Evolutionary conservation across 2,888 invertebrate species (phyloP).

Genomic region (Synanthedon andrenaeformis): DNA sequence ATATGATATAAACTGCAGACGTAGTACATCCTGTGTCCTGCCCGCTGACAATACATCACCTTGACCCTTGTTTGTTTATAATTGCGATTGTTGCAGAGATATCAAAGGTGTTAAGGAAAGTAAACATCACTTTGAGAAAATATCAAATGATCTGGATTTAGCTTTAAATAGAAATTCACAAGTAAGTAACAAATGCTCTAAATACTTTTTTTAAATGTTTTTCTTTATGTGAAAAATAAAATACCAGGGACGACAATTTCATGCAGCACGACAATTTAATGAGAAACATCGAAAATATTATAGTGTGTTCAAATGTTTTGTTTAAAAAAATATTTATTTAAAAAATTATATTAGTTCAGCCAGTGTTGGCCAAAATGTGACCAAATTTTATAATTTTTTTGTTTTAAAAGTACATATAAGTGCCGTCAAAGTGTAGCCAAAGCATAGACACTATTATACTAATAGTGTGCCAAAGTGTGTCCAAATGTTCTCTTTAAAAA

Average conservation of each 20-base stretch:
- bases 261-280: too few species aligned
- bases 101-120: conserved; percentile 92
- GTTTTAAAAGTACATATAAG: too few species aligned
- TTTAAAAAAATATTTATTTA: too few species aligned
- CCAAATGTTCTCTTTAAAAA: too few species aligned
- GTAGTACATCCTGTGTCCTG: background rate
- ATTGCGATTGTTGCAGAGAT: conserved; percentile 73
- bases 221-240: background rate
- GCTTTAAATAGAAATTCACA: conserved; percentile 89
- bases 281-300: background rate
- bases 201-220: background rate
- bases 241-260: background rate
- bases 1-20: background rate
- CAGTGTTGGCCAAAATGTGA: too few species aligned
- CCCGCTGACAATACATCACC: background rate
- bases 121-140: conserved; percentile 92
- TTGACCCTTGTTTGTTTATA: background rate
- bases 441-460: too few species aligned
- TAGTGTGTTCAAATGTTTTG: too few species aligned
- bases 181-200: conserved; percentile 30
- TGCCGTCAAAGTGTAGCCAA: too few species aligned
- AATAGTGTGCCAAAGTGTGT: too few species aligned
- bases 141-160: conserved; percentile 90
- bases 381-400: too few species aligned
- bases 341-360: too few species aligned